Evolutionary conservation across 2,113 vertebrate species (phyloP), one percentile per base, ranked within the genome.

Genomic region (Cynopterus brachyotis): DNA sequence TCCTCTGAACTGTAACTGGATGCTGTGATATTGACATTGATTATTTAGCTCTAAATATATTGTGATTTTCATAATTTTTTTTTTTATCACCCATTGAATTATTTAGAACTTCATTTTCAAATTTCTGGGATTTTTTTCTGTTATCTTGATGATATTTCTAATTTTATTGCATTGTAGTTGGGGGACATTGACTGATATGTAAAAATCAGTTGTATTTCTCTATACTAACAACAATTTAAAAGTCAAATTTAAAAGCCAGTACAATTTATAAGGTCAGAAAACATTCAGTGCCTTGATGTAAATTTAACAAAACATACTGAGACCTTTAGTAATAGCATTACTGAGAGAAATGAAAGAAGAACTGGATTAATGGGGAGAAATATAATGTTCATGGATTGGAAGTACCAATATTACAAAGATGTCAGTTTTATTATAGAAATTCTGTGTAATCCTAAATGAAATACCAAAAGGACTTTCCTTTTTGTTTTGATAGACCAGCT

Each of bases 131-230:
- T 76, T 78, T 79, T 92, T 59, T 15, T 0, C 20, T 57, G 15
- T 42, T 73, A 57, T n/a, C 19, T 72, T n/a, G 86, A 13, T 75
- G 50, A 75, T 85, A 60, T 89, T 96, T 92, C 59, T 95, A 73
- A 84, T 84, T 88, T 59, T 62, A 32, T 40, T 94, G 67, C 6
- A 66, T 85, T 88, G 85, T 85, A 69, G 20, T 82, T 90, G 78
- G 73, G 66, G 45, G 69, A 62, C 15, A 42, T 57, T 94, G 53
- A 75, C 59, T 64, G 70, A 79, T 64, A 60, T 13, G 42, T 28
- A 96, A 80, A 95, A 78, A 80, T 92, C n/a, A 94, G n/a, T 69
- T 78, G 5, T 94, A 76, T 90, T 87, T 91, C 28, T 93, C 20
- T 81, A 35, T 94, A 83, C 26, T 69, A 64, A 72, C 37, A 70